Evolutionary conservation across 2,113 vertebrate genomes (phyloP), one percentile per base, ranked within the genome.

Genomic region (Nerophis lumbriciformis): DNA sequence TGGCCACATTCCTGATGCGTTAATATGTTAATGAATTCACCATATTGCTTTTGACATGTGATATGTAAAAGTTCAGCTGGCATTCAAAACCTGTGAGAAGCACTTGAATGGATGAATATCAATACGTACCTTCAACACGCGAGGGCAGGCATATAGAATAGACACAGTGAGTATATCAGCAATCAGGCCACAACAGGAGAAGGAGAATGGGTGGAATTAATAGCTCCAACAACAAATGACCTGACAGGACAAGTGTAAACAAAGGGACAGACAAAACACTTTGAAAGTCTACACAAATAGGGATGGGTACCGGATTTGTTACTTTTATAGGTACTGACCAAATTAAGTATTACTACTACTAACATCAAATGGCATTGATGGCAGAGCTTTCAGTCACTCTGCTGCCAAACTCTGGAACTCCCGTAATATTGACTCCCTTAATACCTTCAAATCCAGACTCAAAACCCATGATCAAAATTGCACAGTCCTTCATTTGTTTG

Each of bases 111-210:
- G 28, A 28, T 28, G 28, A 77, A 71, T 82, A 83, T 85, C 87
- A 83, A 84, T 85, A 83, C 83, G 84, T 77, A 77, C 68, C 81
- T 52, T 58, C 71, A 75, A 79, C 83, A 81, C 84, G 84, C 84
- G 28, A 83, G 83, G 83, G 85, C 78, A 80, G 80, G 83, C 81
- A 78, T 62, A 74, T 52, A 66, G 61, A 76, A 76, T 85, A 84
- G 80, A 82, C 79, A 63, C 71, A 75, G 67, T 56, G 45, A 69
- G 73, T 73, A 73, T 81, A 85, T 82, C 79, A 71, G 81, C 75
- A 83, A 87, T 77, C 81, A 81, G 80, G 28, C 72, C 76, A 86
- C 75, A 82, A 79, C 75, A 56, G 79, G 76, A 75, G 68, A 71
- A 72, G 68, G 71, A 63, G 63, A 78, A 75, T 77, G 66, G 73